Conservation (phyloP, 2,888 invertebrate species). For the Agonopterix alstromeriana region DNA sequence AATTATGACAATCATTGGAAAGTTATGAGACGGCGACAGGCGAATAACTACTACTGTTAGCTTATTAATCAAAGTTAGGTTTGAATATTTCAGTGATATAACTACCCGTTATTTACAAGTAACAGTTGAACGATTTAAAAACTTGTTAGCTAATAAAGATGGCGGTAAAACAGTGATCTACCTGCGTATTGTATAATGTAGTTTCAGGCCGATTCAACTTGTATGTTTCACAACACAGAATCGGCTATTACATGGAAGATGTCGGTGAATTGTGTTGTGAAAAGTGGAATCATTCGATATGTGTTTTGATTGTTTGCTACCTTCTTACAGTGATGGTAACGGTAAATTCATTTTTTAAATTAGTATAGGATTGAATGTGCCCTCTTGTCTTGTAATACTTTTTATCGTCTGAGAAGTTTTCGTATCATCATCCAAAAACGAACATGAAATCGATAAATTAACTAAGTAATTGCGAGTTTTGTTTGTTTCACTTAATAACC, state of each 20-base stretch:
- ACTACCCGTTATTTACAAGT: conserved; percentile 3
- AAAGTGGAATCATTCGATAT: conserved; percentile 14
- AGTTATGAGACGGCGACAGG: too few species aligned
- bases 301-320: conserved; percentile 29
- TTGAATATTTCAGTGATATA: conserved; percentile 9
- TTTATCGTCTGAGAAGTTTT: too few species aligned
- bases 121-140: conserved; percentile 18
- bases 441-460: too few species aligned
- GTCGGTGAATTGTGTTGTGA: conserved; percentile 8
- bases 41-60: too few species aligned
- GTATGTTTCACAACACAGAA: conserved; percentile 13
- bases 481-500: too few species aligned
- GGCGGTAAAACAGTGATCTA: conserved; percentile 20
- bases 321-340: conserved; percentile 7
- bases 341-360: too few species aligned
- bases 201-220: conserved; percentile 20
- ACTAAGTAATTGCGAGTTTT: too few species aligned
- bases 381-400: too few species aligned
- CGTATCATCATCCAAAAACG: too few species aligned
- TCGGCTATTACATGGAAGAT: conserved; percentile 17
- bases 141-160: conserved; percentile 4
- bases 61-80: too few species aligned
- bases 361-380: too few species aligned
- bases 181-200: conserved; percentile 23
- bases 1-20: too few species aligned